Base-by-base conservation (phyloP, 2,888 invertebrate species). In the Plagiodera versicolora region DNA sequence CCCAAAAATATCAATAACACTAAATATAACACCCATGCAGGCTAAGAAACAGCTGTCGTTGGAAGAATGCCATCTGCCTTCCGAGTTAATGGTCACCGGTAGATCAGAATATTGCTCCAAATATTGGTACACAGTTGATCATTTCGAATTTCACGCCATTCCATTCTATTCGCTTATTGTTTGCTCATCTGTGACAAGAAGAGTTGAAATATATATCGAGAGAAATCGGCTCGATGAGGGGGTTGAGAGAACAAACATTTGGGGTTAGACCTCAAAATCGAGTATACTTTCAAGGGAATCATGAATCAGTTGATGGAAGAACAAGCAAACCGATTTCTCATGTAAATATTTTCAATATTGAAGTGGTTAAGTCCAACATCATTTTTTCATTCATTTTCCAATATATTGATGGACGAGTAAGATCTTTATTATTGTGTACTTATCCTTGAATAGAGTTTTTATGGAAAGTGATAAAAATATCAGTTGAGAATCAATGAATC, bases 41-140 rank as follows among this genome's bases (percentile, higher is more conserved):
- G 20, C 6, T 11, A 4, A 24, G 28, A 18, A 11, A 44, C 53
- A 53, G 53, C 44, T 53, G 53, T 6, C 32, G 19, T 35, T 8
- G 24, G 19, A 44, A 28, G 6, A 39, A 16, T 39, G 16, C 53
- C 53, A 53, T 53, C 53, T 53, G 53, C 44, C 44, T 45, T 20
- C 11, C 5, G 19, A 24, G 28, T 11, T 44, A 44, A 24, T 45
- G 24, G 53, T 45, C 9, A 17, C 20, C 24, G 18, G 45, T 53
- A 45, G 39, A 44, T 53, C 18, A 53, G 44, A 14, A 44, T 44
- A 24, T 53, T 44, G 28, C 53, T 28, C 53, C 44, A 45, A 53
- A 53, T 53, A 53, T 44, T 53, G 11, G 16, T 53, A 44, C 53
- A 45, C 5, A 10, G 17, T 24, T 24, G 44, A 24, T 44, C 24